Conservation (phyloP, 2,113 vertebrate species). For the Scomber scombrus region DNA sequence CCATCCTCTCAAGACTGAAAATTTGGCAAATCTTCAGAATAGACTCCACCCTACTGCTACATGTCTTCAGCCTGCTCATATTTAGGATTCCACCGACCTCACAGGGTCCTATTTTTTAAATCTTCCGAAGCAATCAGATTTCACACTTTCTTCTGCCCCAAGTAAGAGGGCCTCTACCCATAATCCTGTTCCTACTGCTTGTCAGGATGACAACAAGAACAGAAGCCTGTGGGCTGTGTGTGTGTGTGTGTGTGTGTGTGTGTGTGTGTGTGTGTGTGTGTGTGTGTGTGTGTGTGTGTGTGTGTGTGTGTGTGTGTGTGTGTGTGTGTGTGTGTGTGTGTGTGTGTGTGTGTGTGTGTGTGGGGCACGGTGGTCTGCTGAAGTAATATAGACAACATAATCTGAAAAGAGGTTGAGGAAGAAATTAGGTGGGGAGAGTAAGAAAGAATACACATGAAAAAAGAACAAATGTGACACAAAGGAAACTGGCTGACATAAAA, state of each 20-base stretch:
- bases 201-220: slow-evolving; percentile 72
- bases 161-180: slow-evolving; percentile 55
- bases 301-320: background rate
- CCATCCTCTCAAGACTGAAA: slow-evolving; percentile 47
- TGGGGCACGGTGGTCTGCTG: slow-evolving; percentile 7
- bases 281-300: background rate
- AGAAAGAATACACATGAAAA: background rate
- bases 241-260: background rate
- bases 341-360: background rate
- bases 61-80: slow-evolving; percentile 45
- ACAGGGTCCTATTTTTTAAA: slow-evolving; percentile 59
- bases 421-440: background rate
- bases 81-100: slow-evolving; percentile 63
- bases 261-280: background rate
- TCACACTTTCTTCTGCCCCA: slow-evolving; percentile 68
- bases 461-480: background rate
- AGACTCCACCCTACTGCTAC: slow-evolving; percentile 50
- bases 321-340: background rate
- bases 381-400: slow-evolving; percentile 31
- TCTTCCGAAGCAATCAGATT: slow-evolving; percentile 74
- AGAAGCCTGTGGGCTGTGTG: slow-evolving; percentile 36
- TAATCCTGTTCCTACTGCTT: slow-evolving; percentile 73
- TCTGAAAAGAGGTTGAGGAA: background rate
- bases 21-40: slow-evolving; percentile 64
- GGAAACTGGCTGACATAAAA: slow-evolving; percentile 5